Conservation (phyloP, 92 coral and sea anemone species). For the Zoanthus gigantus region DNA sequence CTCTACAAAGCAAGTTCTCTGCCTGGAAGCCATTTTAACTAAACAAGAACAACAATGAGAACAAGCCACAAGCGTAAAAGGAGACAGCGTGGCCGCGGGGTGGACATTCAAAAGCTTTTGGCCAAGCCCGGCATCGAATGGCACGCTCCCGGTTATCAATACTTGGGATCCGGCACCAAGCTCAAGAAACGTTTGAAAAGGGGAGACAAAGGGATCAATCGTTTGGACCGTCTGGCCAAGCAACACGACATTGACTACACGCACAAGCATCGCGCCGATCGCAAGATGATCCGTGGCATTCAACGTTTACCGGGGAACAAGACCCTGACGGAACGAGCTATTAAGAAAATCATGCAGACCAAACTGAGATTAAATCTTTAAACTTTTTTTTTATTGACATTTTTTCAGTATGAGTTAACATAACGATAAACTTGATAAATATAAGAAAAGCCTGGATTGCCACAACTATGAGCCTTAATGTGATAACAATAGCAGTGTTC, state of each 20-base stretch:
- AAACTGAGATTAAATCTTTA: background rate
- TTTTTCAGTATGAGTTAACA: too few relatives aligned
- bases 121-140: background rate
- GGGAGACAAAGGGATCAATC: conserved; percentile 19
- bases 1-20: too few relatives aligned
- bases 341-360: background rate
- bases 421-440: too few relatives aligned
- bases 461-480: too few relatives aligned
- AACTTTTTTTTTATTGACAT: background rate
- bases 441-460: too few relatives aligned
- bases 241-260: background rate
- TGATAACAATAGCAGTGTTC: too few relatives aligned
- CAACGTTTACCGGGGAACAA: background rate
- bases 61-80: too few relatives aligned
- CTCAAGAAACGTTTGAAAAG: background rate
- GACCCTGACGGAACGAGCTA: background rate
- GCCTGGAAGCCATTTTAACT: too few relatives aligned
- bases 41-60: too few relatives aligned
- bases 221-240: conserved; percentile 12
- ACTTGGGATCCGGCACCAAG: background rate
- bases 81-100: too few relatives aligned
- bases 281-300: conserved; percentile 18
- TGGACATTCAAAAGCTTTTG: too few relatives aligned
- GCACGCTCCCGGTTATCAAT: background rate
- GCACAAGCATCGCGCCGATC: conserved; percentile 22